phyloP scores from a whole-genome alignment of 2,888 invertebrate genomes.

The Thereva unica region DNA sequence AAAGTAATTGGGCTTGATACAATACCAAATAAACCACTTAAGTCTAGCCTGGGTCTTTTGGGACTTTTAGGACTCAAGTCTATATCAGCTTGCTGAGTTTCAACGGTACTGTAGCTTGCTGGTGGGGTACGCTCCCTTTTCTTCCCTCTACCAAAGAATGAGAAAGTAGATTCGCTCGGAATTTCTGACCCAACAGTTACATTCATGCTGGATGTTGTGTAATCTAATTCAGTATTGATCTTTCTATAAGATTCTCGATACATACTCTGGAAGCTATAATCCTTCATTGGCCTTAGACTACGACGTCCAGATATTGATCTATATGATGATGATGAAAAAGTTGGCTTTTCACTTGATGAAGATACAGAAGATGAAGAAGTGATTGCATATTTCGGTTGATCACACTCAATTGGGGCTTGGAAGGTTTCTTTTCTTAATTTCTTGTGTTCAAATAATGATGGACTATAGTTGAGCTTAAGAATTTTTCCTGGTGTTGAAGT shows the following conservation, averaged over 20 bases:
- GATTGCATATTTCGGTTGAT: background rate
- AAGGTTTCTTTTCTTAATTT: background rate
- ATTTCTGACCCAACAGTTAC: constrained; percentile 56
- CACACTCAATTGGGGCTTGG: background rate
- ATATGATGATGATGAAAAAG: background rate
- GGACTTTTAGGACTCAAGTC: constrained; percentile 51
- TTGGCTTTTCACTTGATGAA: background rate
- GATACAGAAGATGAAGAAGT: background rate
- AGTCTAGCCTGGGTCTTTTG: constrained; percentile 53
- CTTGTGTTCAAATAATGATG: background rate
- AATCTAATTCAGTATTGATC: constrained; percentile 53
- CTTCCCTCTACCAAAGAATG: constrained; percentile 53
- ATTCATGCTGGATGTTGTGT: constrained; percentile 54
- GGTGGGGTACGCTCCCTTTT: constrained; percentile 54
- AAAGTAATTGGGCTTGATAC: constrained; percentile 53
- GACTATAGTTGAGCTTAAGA: constrained; percentile 10
- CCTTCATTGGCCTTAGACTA: constrained; percentile 49
- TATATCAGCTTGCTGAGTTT: constrained; percentile 16
- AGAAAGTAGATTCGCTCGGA: constrained; percentile 51
- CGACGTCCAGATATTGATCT: constrained; percentile 53
- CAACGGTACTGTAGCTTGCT: constrained; percentile 17
- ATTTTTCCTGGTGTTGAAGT: constrained; percentile 53
- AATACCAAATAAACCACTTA: constrained; percentile 49
- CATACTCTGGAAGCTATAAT: constrained; percentile 49
- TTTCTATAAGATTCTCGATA: constrained; percentile 51